Percentiles rank a stretch among this genome's conserved stretches.
phyloP scores from a whole-genome alignment of 2,113 vertebrate species.

The Rana temporaria region DNA sequence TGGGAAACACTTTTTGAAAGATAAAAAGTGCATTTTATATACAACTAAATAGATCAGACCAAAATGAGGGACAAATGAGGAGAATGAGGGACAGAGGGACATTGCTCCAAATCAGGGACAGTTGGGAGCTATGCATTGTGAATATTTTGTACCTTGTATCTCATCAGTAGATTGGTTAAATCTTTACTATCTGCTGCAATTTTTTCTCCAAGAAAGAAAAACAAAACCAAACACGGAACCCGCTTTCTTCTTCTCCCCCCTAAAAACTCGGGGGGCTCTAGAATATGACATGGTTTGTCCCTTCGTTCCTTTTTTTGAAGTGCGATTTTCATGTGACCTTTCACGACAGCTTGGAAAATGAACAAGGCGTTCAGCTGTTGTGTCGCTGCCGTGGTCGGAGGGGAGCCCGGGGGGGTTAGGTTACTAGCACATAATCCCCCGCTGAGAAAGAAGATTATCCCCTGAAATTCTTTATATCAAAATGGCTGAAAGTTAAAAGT shows the following conservation, averaged over 20 bases:
- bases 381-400: not conserved
- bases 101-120: too few relatives aligned
- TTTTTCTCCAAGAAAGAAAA: too few relatives aligned
- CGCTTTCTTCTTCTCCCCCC: not conserved
- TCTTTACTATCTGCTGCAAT: too few relatives aligned
- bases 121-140: too few relatives aligned
- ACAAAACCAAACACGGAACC: too few relatives aligned
- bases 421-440: constrained; percentile 49
- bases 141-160: too few relatives aligned
- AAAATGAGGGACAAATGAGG: too few relatives aligned
- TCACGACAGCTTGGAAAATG: constrained; percentile 27
- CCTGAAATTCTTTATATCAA: constrained; percentile 51
- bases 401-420: constrained; percentile 24
- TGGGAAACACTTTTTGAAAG: too few relatives aligned
- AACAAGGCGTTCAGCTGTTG: constrained; percentile 49
- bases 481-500: constrained; percentile 41
- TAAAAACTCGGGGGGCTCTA: not conserved
- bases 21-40: too few relatives aligned
- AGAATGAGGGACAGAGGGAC: too few relatives aligned
- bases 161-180: too few relatives aligned
- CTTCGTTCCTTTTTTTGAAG: constrained; percentile 19
- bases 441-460: constrained; percentile 47
- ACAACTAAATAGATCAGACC: too few relatives aligned
- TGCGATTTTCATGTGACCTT: constrained; percentile 43
- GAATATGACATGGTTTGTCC: not conserved